Base-by-base conservation (phyloP, 2,113 vertebrate genomes). In the Corythaeola cristata region DNA sequence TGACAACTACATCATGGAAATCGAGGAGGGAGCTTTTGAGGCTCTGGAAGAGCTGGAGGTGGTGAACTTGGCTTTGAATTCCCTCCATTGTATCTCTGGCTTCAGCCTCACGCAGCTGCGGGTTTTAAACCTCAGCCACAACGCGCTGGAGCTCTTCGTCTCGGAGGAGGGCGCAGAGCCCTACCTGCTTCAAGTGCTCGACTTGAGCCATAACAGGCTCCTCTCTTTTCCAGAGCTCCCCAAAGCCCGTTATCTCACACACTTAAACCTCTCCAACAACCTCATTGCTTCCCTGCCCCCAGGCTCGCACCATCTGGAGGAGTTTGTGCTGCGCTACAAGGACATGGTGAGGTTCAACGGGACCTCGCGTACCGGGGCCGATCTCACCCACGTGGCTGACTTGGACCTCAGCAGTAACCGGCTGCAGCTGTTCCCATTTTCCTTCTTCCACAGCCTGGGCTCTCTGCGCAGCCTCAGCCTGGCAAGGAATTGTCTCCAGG, bases 401-500 rank as follows among this genome's bases (percentile, higher is more conserved):
- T 94, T 99, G 85, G 98, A 99, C 89, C 97, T 99, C 89, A 99
- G 98, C 96, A 95, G 90, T 27, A 99, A 99, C 94, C 93, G 77
- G 44, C 97, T 99, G 84, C 92, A 73, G 44, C 96, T 96, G 47
- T 96, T 99, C 59, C 98, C 98, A 2, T 37, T 98, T 19, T 64
- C 97, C 71, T 98, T 98, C 69, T 75, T 99, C 71, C 97, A 72
- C 72, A 85, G 96, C 49, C 92, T 98, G 81, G 66, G 75, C 33
- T 97, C 97, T 44, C 97, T 99, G 85, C 83, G 98, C 74, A 97
- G 86, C 15, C 95, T 99, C 66, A 98, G 96, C 92, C 94, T 99
- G 79, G 98, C 98, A 18, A 66, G 49, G 71, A 99, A 99, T 92
- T 99, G 98, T 81, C 94, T 99, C 73, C 92, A 90, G 95, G 98